Base-by-base conservation (phyloP, 2,113 vertebrate species). In the Pelecanoides urinatrix region DNA sequence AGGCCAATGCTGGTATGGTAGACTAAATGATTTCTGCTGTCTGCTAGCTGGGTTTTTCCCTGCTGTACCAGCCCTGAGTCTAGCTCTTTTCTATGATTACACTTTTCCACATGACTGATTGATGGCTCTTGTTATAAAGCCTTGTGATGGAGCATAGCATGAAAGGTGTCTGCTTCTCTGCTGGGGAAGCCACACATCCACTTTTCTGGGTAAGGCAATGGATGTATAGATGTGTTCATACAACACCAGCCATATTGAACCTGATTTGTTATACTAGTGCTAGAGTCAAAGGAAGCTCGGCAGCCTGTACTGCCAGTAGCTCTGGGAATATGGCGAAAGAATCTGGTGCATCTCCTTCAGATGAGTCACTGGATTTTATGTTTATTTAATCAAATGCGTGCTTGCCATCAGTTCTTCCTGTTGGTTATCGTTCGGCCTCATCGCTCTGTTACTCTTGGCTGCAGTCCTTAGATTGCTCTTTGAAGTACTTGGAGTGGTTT, bases 111-210 rank as follows among this genome's bases (percentile, higher is more conserved):
- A 0, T 42, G 34, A 26, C 53, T 15, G 59, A 55, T 47, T 71
- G 17, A n/a, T 52, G 47, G 47, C 25, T 45, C 7, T 63, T 87
- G 40, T 56, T 67, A n/a, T 7, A 50, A 71, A 66, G 45, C 11
- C 25, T 30, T 67, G 23, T 67, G 52, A n/a, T 30, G n/a, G 77
- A 50, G 18, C 36, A 20, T 6, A 27, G 53, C 47, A 5, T 8
- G 32, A 30, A n/a, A 47, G 13, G 14, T 25, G 9, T 40, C 38
- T 21, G 17, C 23, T 45, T 52, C 49, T 34, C 22, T 70, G 27
- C 34, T 23, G 32, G 22, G 29, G 67, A 36, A 91, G 44, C 62
- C 18, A 7, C 18, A 2, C 8, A 8, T 20, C 55, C 0, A 0
- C 30, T 68, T 38, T n/a, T 61, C 32, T 80, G 79, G 16, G 3